Evolutionary conservation across 2,113 vertebrate genomes (phyloP), one percentile per base, ranked within the genome.

Genomic region (Oncorhynchus clarkii): DNA sequence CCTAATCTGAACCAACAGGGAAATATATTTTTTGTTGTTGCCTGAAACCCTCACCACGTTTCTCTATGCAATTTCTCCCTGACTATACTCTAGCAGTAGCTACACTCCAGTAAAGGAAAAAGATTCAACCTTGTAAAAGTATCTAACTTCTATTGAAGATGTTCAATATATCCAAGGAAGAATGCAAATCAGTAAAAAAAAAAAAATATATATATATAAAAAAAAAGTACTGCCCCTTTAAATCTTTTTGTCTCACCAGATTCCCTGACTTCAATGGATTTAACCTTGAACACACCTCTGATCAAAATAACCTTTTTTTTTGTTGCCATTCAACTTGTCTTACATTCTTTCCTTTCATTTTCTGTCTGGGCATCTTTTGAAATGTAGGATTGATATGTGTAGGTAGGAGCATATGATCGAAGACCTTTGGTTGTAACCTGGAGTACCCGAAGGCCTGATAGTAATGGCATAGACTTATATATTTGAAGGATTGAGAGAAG

Each of bases 151-250:
- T 62, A 5, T 57, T 66, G 22, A 29, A 67, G 26, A 65, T 31
- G 14, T 76, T 81, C 9, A 73, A 68, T 60, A 79, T 76, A 74
- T 16, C 76, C 71, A 29, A 66, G 31, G 67, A 72, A 78, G 20
- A 29, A 70, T 59, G 31, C 48, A 76, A 64, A 78, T 82, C 31
- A 51, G 66, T 88, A 88, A 82, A 90, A 9, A 89, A 6, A 34
- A 6, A 4, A n/a, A n/a, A n/a, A n/a, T 5, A 31, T 31, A 31
- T 6, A 5, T 31, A 6, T 27, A 27, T 5, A 5, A 82, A 90
- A 8, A 8, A 89, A 88, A 80, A 74, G 81, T 85, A 87, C 87
- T 88, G 91, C 72, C 88, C 84, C 86, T 91, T 91, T 87, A 87
- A 90, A 87, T 88, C 87, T 80, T 80, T 45, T 74, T 72, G 69